Evolutionary conservation across 2,113 vertebrate genomes (phyloP), one percentile per base, ranked within the genome.

Genomic region (Casuarius casuarius): DNA sequence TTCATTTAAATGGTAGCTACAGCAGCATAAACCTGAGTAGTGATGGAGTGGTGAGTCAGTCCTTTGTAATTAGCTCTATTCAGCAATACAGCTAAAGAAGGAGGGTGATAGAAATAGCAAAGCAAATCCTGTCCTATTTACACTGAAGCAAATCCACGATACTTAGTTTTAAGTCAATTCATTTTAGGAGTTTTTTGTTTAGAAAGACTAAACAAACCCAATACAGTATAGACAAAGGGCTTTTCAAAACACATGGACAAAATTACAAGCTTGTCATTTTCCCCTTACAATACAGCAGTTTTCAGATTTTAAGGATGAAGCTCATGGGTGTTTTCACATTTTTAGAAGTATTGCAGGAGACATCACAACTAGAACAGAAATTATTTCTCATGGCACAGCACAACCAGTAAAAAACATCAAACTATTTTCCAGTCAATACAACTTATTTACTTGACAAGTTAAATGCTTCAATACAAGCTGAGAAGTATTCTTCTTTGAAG

Each of bases 391-490:
- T 56, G 77, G 79, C 59, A 89, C 54, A 86, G 66, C 63, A 89
- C 28, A 93, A 81, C 49, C 73, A 92, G 72, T 77, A 83, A 92
- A 95, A 74, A 74, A 1, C 52, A 82, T 78, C 63, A 66, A 88
- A 79, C 23, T 90, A 70, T 85, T 97, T 95, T 89, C 84, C 71
- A 86, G 94, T 93, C 74, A 85, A 59, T 85, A 62, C 35, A 94
- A 75, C 48, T 82, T 89, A 86, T 95, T 97, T 92, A 75, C 42
- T 79, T 96, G 93, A 91, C 87, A 95, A 93, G 75, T 92, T 89
- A 95, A 91, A 95, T 78, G 91, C 95, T 96, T 95, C 83, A 84
- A 10, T 87, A 85, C 63, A 82, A 80, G 61, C 51, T 81, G 51
- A 84, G 51, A 96, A 82, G 56, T 33, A 12, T 16, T 90, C 88